A percentile compares a stretch with the other conserved stretches of the same genome.
These are phyloP conservation scores for Odobenus rosmarus DNA, from an alignment of 2,113 vertebrate species.

Conservation along the genomic window DNA sequence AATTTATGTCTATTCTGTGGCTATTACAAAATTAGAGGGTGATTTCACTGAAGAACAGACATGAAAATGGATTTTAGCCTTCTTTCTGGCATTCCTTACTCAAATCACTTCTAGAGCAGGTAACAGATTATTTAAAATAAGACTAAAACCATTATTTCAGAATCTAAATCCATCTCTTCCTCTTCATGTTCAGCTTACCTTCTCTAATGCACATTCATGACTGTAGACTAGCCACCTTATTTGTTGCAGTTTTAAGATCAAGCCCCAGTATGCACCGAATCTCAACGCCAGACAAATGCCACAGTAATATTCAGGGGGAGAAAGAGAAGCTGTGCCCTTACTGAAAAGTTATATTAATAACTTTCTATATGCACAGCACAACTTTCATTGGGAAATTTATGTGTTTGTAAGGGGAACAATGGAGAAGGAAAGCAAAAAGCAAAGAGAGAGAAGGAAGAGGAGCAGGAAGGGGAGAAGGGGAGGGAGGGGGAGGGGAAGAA, in stretches of 20 bases:
- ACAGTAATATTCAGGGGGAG: conserved; percentile 55
- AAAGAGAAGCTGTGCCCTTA: conserved; percentile 57
- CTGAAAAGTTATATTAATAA: conserved; percentile 72
- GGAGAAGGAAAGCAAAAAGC: background rate
- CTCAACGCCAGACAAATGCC: conserved; percentile 35
- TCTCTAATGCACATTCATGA: conserved; percentile 63
- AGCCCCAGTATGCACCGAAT: conserved; percentile 29
- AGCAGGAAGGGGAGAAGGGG: background rate
- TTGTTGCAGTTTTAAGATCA: conserved; percentile 63
- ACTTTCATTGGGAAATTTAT: conserved; percentile 76
- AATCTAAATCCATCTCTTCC: background rate
- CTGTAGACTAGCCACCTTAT: conserved; percentile 48
- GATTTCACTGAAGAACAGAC: background rate
- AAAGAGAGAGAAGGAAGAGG: background rate
- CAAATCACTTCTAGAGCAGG: background rate
- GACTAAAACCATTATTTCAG: background rate
- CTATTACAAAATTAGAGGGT: background rate
- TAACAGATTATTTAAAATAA: background rate
- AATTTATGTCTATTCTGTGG: background rate
- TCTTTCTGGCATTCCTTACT: background rate
- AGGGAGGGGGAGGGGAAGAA: background rate
- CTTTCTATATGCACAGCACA: conserved; percentile 69
- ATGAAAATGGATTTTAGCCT: background rate
- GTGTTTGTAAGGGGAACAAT: conserved; percentile 61
- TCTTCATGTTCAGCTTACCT: background rate